Base-by-base conservation (phyloP, 2,797 vertebrate genomes). In the Malurus leucopterus region DNA sequence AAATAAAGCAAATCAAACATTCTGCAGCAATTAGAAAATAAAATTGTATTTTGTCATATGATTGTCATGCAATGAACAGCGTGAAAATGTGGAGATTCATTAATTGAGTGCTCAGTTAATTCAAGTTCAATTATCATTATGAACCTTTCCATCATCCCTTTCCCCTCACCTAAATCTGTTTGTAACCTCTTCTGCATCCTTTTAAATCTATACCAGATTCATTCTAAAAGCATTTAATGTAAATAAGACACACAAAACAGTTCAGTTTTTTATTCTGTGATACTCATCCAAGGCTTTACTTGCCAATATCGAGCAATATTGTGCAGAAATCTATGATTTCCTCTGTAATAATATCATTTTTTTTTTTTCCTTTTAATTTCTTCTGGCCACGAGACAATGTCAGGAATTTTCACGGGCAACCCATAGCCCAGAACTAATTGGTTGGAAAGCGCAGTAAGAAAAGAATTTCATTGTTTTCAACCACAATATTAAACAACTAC, bases 361-460 rank as follows among this genome's bases (percentile, higher is more conserved):
- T 49, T 59, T 36, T 62, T 27, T 44, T 43, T 16, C 0, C 36
- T 36, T 36, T 36, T 36, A 14, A 71, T 90, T 90, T 94, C 58
- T 93, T 85, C 75, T 92, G 90, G 88, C 86, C 75, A 15, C 36
- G 78, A 85, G 58, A 90, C 54, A 27, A 15, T 1, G 0, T 69
- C 59, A 65, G 61, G 77, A 86, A 34, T 85, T 93, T 92, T 72
- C 76, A 92, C 2, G 41, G 62, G 67, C 79, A 91, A 21, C 38
- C 21, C 83, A 46, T 62, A 62, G 82, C 93, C 89, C 82, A 92
- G 80, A 91, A 92, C 51, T 84, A 88, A 95, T 93, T 81, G 67
- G 11, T 2, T 88, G 85, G 61, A 89, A 92, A 78, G 73, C 67
- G 43, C 80, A 86, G n/a, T 53, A 78, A 86, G 40, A 23, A 58